Evolutionary conservation across 2,113 vertebrate species (phyloP).

Genomic region (Podarcis muralis): DNA sequence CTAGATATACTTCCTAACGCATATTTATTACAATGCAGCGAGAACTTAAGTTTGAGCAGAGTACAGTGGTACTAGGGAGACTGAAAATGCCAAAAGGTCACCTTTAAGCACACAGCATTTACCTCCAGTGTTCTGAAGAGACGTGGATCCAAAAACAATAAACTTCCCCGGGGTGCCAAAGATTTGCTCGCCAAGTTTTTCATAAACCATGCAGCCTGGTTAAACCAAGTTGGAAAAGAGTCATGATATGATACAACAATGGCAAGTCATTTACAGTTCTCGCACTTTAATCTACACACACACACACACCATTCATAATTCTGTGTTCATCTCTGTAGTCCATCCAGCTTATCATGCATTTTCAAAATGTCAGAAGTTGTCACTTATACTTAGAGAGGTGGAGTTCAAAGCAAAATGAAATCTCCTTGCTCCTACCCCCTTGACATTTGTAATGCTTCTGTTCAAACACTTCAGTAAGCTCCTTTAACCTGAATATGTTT

Average conservation of each 20-base stretch:
- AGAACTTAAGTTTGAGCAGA: not conserved
- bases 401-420: constrained; percentile 29
- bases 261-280: not conserved
- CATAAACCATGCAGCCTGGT: constrained; percentile 82
- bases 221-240: constrained; percentile 41
- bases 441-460: constrained; percentile 5
- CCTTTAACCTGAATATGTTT: not conserved
- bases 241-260: not conserved
- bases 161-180: constrained; percentile 80
- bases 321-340: constrained; percentile 11
- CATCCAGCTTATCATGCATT: constrained; percentile 31
- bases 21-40: constrained; percentile 15
- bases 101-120: constrained; percentile 41
- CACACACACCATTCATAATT: not conserved
- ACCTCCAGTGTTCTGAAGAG: constrained; percentile 83
- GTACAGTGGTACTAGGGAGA: not conserved
- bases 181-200: constrained; percentile 81
- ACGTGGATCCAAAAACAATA: constrained; percentile 80
- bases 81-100: not conserved
- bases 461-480: not conserved
- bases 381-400: constrained; percentile 36
- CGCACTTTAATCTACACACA: not conserved
- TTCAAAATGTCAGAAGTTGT: constrained; percentile 35
- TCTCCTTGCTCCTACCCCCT: not conserved
- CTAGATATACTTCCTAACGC: too few species aligned